Base-by-base conservation (phyloP, 2,888 invertebrate genomes). In the Rhaphigaster nebulosa region DNA sequence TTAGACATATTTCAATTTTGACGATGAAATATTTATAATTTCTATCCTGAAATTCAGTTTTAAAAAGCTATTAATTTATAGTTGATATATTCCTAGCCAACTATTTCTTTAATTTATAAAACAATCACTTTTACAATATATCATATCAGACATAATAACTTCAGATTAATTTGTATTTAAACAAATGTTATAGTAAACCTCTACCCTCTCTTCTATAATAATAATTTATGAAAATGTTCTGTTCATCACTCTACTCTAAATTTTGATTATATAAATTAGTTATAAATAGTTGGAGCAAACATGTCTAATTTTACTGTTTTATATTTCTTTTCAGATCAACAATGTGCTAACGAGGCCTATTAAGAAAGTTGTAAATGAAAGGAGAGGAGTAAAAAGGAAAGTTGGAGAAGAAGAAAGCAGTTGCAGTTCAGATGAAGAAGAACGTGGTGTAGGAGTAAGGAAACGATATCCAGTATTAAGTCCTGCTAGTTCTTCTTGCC, bases 401-500 rank as follows among this genome's bases (percentile, higher is more conserved):
- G 94, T 95, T 5, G 93, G 93, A 0, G 94, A 94, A 2, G 94
- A 95, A 56, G 95, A 95, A 45, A 93, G 94, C 91, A 94, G 94
- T 90, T 92, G 93, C 88, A 92, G 93, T 89, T 94, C 94, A 29
- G 94, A 94, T 2, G 95, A 95, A 91, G 94, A 94, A 18, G 93
- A 93, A 13, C 92, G 93, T 6, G 91, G 92, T n/a, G 92, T 92
- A 8, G 90, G 84, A 41, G 54, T 87, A 15, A 84, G 90, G 87
- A 90, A 87, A 70, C 70, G 90, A 54, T 92, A 92, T 84, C 92
- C 92, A 23, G 95, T 94, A 12, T 94, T 95, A 92, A 95, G 95
- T 93, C 95, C 95, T n/a, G 95, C 95, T 5, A 94, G 96, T 93
- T 94, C 96, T 93, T 95, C 96, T 93, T 95, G 95, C 94, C 94